These are phyloP conservation scores for Onthophagus taurus DNA, from an alignment of 1,140 invertebrate species.

Conservation along the genomic window DNA sequence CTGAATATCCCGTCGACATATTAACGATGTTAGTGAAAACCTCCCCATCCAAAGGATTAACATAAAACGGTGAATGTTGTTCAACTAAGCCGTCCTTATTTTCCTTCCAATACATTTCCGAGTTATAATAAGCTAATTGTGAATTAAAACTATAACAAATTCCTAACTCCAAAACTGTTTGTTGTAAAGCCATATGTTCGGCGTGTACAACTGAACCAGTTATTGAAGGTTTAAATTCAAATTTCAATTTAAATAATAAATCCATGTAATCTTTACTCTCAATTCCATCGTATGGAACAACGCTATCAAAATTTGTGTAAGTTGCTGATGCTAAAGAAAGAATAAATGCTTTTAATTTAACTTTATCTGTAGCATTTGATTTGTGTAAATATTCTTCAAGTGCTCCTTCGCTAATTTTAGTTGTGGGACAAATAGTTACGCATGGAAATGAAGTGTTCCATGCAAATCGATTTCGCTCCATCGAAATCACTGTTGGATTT, in stretches of 20 bases:
- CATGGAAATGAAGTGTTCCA: slow-evolving; percentile 63
- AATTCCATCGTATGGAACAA: slow-evolving; percentile 42
- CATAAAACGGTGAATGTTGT: slow-evolving; percentile 44
- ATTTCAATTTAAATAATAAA: slow-evolving; percentile 44
- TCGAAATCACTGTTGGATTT: slow-evolving; percentile 60
- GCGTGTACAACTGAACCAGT: slow-evolving; percentile 26
- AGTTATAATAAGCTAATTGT: slow-evolving; percentile 50
- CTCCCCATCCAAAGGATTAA: slow-evolving; percentile 59
- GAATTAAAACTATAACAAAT: slow-evolving; percentile 58
- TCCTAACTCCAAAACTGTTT: slow-evolving; percentile 54
- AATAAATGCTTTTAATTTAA: slow-evolving; percentile 43
- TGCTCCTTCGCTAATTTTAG: slow-evolving; percentile 25
- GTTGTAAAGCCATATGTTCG: slow-evolving; percentile 33
- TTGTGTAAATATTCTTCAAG: slow-evolving; percentile 25
- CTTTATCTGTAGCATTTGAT: slow-evolving; percentile 40
- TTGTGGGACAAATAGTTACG: slow-evolving; percentile 41
- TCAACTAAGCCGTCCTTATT: slow-evolving; percentile 44
- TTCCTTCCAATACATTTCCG: slow-evolving; percentile 47
- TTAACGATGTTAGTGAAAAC: slow-evolving; percentile 61
- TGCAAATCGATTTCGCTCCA: slow-evolving; percentile 58
- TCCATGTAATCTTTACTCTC: slow-evolving; percentile 46
- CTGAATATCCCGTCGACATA: slow-evolving; percentile 50
- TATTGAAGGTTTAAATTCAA: slow-evolving; percentile 42
- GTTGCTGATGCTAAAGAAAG: slow-evolving; percentile 44
- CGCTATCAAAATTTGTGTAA: slow-evolving; percentile 45